Percentiles rank a stretch among this genome's conserved stretches.
phyloP scores from a whole-genome alignment of 2,888 invertebrate species.

The Nomada flava region DNA sequence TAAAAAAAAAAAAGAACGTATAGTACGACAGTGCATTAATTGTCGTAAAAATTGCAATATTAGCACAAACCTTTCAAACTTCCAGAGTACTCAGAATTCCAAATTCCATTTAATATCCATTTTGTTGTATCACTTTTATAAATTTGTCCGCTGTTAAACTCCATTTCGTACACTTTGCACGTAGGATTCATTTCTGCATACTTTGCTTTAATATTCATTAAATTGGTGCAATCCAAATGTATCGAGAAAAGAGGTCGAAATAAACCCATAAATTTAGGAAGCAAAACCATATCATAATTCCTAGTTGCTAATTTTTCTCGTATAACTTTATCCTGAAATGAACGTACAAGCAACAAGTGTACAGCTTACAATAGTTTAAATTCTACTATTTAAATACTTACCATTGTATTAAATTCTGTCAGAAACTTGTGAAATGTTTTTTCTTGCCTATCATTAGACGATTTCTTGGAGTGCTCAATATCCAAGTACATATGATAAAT shows the following conservation, averaged over 20 bases:
- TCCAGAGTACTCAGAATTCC: conserved; percentile 73
- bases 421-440: conserved; percentile 71
- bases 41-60: neutral
- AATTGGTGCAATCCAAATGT: conserved; percentile 38
- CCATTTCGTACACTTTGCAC: conserved; percentile 23
- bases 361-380: no score
- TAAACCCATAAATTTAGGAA: conserved; percentile 41
- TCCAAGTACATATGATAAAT: conserved; percentile 73
- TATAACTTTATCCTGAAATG: conserved; percentile 45
- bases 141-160: conserved; percentile 10
- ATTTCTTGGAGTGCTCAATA: conserved; percentile 46
- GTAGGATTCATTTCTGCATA: conserved; percentile 64
- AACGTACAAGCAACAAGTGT: neutral
- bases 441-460: conserved; percentile 44
- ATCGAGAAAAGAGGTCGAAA: conserved; percentile 35
- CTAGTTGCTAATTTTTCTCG: conserved; percentile 31
- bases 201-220: conserved; percentile 50
- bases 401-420: conserved; percentile 68
- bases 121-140: conserved; percentile 36
- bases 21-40: conserved; percentile 4
- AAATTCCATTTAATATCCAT: conserved; percentile 77
- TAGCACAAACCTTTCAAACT: conserved; percentile 72
- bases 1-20: conserved; percentile 54
- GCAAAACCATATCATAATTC: neutral
- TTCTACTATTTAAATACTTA: no score